Conservation (phyloP, 92 coral and sea anemone genomes). For the Paragorgia papillata region DNA sequence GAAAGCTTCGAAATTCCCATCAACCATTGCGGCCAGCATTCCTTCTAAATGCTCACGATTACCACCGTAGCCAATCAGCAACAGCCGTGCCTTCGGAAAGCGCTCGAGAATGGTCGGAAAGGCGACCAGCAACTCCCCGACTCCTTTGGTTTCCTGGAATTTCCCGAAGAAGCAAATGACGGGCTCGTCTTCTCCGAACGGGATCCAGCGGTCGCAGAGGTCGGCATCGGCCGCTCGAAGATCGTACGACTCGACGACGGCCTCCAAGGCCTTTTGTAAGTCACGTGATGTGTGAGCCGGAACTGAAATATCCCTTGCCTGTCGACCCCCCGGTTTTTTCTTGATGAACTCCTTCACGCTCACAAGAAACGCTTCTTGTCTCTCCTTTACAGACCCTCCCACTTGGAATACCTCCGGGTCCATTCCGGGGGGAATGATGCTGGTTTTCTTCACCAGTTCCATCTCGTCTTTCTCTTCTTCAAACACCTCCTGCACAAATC, state of each 20-base stretch:
- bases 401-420: conserved; percentile 77
- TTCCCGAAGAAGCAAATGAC: conserved; percentile 82
- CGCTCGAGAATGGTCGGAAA: conserved; percentile 72
- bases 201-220: conserved; percentile 75
- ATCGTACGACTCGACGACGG: conserved; percentile 70
- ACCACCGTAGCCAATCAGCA: conserved; percentile 80
- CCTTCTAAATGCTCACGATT: conserved; percentile 86
- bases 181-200: conserved; percentile 70
- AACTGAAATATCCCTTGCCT: conserved; percentile 52
- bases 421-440: conserved; percentile 80
- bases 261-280: conserved; percentile 50
- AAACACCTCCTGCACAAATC: conserved; percentile 59
- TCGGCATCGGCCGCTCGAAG: conserved; percentile 85
- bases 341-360: conserved; percentile 65
- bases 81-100: conserved; percentile 69
- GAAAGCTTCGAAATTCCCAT: conserved; percentile 76
- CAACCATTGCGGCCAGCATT: conserved; percentile 66
- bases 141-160: conserved; percentile 65
- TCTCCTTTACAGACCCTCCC: conserved; percentile 62
- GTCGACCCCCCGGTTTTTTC: conserved; percentile 75
- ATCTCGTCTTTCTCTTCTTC: conserved; percentile 61
- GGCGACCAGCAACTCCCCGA: conserved; percentile 79
- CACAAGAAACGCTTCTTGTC: conserved; percentile 69
- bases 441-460: conserved; percentile 60
- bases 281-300: conserved; percentile 54